Percentiles rank a stretch among this genome's conserved stretches.
These are phyloP conservation scores for Lysandra bellargus DNA, from an alignment of 2,888 invertebrate genomes.

Conservation along the genomic window DNA sequence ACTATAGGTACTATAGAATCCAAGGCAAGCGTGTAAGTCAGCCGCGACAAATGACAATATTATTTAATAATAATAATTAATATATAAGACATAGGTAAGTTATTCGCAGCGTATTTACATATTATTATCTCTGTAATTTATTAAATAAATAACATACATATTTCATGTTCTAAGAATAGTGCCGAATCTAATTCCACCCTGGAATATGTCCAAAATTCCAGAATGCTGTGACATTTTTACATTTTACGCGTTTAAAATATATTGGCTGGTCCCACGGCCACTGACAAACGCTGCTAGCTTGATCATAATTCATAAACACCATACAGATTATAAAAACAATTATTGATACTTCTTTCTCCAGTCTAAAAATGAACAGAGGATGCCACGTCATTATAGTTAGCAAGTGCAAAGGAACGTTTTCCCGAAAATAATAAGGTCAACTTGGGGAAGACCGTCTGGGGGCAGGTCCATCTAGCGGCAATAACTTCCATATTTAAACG, in stretches of 20 bases:
- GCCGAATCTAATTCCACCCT: slow-evolving; percentile 46
- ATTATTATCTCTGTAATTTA: neutral
- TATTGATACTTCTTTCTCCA: no score
- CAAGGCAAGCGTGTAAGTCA: neutral
- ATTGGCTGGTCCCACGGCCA: neutral
- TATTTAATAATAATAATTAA: neutral
- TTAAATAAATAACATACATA: slow-evolving; percentile 33
- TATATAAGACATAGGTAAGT: neutral
- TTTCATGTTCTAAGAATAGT: slow-evolving; percentile 45
- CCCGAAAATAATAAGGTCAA: neutral
- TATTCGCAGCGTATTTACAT: slow-evolving; percentile 8
- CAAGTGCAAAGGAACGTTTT: neutral
- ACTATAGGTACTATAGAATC: neutral
- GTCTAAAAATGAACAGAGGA: no score
- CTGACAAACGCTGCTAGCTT: slow-evolving; percentile 3
- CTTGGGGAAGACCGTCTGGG: no score
- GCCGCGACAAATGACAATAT: neutral
- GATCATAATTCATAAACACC: neutral
- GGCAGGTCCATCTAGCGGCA: no score
- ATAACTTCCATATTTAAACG: no score
- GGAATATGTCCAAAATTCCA: slow-evolving; percentile 54
- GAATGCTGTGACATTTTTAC: slow-evolving; percentile 37
- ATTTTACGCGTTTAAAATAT: slow-evolving; percentile 19
- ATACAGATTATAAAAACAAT: no score
- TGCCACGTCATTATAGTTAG: no score